These are phyloP conservation scores for Egretta garzetta DNA, from an alignment of 2,113 vertebrate genomes.

Conservation along the genomic window DNA sequence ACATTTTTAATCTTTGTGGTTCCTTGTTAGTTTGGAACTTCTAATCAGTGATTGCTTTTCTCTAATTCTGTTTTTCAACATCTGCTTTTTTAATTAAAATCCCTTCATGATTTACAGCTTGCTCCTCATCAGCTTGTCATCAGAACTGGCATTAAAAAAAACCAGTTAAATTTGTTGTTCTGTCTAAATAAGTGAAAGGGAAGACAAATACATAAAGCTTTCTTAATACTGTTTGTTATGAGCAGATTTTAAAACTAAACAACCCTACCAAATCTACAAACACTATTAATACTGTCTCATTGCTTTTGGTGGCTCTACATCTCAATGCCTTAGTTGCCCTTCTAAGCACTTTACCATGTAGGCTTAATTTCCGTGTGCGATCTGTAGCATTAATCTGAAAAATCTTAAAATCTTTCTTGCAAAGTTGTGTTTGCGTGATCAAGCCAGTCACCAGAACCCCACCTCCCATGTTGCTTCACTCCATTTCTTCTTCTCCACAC, in stretches of 20 bases:
- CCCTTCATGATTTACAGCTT: constrained; percentile 44
- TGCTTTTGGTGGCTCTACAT: constrained; percentile 3
- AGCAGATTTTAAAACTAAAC: neutral
- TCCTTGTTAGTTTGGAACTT: neutral
- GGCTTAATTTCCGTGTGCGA: neutral
- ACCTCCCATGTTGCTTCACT: neutral
- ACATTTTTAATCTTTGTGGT: neutral
- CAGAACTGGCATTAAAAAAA: constrained; percentile 19
- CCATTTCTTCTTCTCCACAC: neutral
- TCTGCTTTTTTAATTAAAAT: constrained; percentile 45
- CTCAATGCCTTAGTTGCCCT: neutral
- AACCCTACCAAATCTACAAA: constrained; percentile 11
- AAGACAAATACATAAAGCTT: constrained; percentile 11
- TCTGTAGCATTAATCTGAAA: constrained; percentile 41
- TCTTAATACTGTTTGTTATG: constrained; percentile 33
- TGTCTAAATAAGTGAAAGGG: constrained; percentile 32
- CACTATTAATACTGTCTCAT: neutral
- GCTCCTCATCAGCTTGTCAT: constrained; percentile 33
- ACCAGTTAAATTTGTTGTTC: constrained; percentile 30
- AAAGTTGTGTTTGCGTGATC: neutral
- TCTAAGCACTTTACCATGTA: neutral
- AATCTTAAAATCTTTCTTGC: constrained; percentile 23
- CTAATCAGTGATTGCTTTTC: neutral
- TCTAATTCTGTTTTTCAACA: constrained; percentile 5
- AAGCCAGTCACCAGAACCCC: neutral